These are phyloP conservation scores for Barnardius zonarius DNA, from an alignment of 2,113 vertebrate species.

Conservation along the genomic window DNA sequence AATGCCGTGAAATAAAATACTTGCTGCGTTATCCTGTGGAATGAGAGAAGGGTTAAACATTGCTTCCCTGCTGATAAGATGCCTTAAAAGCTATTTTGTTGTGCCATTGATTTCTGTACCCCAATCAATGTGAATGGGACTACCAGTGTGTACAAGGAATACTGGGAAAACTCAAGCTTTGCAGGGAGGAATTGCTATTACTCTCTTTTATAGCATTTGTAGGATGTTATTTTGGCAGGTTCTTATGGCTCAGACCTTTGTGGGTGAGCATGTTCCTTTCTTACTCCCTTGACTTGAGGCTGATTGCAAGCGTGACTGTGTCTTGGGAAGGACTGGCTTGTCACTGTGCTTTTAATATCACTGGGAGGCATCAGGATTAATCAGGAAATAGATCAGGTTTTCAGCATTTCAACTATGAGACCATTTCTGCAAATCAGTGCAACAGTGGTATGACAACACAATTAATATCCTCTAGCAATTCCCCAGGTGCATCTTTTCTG, in stretches of 20 bases:
- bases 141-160: neutral
- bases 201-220: neutral
- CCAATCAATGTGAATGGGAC: neutral
- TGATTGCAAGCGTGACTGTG: neutral
- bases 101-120: neutral
- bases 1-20: neutral
- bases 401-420: neutral
- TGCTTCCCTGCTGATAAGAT: neutral
- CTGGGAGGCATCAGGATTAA: neutral
- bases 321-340: neutral
- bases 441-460: neutral
- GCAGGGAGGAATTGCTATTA: neutral
- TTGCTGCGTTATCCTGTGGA: neutral
- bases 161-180: neutral
- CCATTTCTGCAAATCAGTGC: neutral
- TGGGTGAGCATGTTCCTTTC: neutral
- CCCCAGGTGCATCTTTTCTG: neutral
- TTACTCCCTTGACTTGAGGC: neutral
- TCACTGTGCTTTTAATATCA: neutral
- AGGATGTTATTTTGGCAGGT: neutral
- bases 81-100: neutral
- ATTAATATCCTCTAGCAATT: neutral
- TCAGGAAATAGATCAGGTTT: slow-evolving; percentile 12
- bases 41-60: neutral
- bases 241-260: neutral